Conservation (phyloP, 2,888 invertebrate species). For the Molanna angustata region DNA sequence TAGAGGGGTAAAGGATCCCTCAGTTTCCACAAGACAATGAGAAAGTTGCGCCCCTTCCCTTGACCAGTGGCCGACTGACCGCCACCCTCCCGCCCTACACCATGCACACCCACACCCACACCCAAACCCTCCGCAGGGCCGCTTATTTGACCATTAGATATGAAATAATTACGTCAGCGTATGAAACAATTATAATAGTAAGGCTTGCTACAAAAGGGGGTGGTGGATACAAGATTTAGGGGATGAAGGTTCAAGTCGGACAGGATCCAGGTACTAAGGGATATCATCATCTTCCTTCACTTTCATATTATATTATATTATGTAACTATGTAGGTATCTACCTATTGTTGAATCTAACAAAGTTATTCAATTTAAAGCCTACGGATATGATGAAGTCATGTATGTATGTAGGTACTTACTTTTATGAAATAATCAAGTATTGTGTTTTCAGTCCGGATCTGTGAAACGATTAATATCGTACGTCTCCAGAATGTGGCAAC, state of each 20-base stretch:
- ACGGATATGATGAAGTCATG: too few species aligned
- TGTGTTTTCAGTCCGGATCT: too few species aligned
- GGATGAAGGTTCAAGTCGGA: slow-evolving; percentile 1
- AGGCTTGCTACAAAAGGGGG: background rate
- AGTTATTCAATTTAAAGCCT: too few species aligned
- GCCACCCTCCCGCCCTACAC: slow-evolving; percentile 9
- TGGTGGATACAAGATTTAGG: slow-evolving; percentile 8
- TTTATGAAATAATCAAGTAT: too few species aligned
- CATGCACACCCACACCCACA: slow-evolving; percentile 9
- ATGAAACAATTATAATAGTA: slow-evolving; percentile 23
- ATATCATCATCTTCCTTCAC: too few species aligned
- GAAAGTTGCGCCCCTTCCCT: slow-evolving; percentile 19
- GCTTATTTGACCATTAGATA: slow-evolving; percentile 27
- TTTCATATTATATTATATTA: too few species aligned
- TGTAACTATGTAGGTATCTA: too few species aligned
- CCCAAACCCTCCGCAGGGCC: slow-evolving; percentile 14
- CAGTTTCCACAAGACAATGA: slow-evolving; percentile 29
- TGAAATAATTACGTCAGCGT: slow-evolving; percentile 25
- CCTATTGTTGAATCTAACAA: too few species aligned
- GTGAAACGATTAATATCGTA: too few species aligned
- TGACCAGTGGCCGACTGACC: slow-evolving; percentile 9
- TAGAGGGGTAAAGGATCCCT: slow-evolving; percentile 26
- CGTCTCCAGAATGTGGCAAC: too few species aligned
- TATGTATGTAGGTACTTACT: too few species aligned
- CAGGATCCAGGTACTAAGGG: too few species aligned